Evolutionary conservation across 2,888 invertebrate species (phyloP), one percentile per base, ranked within the genome.

Genomic region (Nymphalis urticae): DNA sequence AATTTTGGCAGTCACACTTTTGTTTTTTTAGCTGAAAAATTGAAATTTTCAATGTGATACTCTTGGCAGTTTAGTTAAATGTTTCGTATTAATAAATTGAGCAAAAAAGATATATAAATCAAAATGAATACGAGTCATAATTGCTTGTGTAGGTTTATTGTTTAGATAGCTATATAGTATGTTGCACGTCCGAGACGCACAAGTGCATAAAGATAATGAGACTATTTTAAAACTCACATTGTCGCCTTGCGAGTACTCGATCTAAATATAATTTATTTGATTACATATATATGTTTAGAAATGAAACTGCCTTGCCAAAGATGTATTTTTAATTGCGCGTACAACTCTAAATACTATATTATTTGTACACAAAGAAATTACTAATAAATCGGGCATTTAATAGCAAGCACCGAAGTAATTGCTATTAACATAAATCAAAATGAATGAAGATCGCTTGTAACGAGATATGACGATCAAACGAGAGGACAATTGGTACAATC

Each of bases 221-320:
- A 24, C 51, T 70, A 70, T 68, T 64, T 70, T 58, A 62, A 64
- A 53, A 60, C 62, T n/a, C 66, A 24, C 56, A 66, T 71, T 66
- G 71, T 71, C 71, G 63, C 71, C 68, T 48, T 68, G 62, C 68
- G 61, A 62, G 59, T 60, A 71, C 62, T 71, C 65, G 58, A 27
- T 65, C 68, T 71, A 68, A 68, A 62, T 62, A 59, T 68, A 67
- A 42, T 10, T 50, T 48, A 62, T 62, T 56, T 19, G 27, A 58
- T 58, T 48, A 48, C 42, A 58, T 42, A 58, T 58, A 21, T 58
- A 58, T 42, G 19, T 58, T 58, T 58, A 42, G 48, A 32, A 54
- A 66, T 66, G 2, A 53, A 6, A 16, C 51, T 24, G 27, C 47
- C 42, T 54, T 19, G 27, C 58, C 19, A 10, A 42, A 42, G 42